Percentiles rank a stretch among this genome's conserved stretches.
Conservation (phyloP, 2,888 invertebrate species). For the Ecdyonurus torrentis region DNA sequence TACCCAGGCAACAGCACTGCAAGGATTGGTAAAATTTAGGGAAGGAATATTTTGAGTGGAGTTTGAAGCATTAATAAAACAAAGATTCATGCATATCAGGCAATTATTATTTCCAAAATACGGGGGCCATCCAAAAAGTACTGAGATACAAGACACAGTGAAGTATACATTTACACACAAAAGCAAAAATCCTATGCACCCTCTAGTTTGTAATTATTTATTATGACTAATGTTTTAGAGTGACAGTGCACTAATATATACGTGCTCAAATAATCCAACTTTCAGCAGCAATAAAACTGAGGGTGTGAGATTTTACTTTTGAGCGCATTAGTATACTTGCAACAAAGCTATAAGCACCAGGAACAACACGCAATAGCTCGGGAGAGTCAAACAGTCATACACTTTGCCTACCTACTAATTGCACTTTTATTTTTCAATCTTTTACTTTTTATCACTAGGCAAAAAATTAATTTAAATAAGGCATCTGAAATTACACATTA, state of each 20-base stretch:
- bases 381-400: neutral
- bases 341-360: conserved; percentile 2
- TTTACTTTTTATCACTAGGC: too few relatives aligned
- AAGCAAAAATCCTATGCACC: neutral
- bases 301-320: neutral
- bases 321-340: neutral
- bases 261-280: too few relatives aligned
- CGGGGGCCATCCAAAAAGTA: conserved; percentile 2
- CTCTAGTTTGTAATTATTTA: neutral
- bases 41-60: neutral
- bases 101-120: conserved; percentile 4
- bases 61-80: conserved; percentile 3
- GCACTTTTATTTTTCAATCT: too few relatives aligned
- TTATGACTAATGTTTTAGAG: neutral
- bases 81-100: conserved; percentile 3
- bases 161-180: neutral
- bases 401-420: conserved; percentile 1
- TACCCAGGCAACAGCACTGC: neutral
- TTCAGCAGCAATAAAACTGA: too few relatives aligned
- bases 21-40: neutral
- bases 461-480: too few relatives aligned
- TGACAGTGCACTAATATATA: too few relatives aligned
- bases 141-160: conserved; percentile 1
- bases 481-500: neutral
- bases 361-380: conserved; percentile 3